Conservation (phyloP, 2,797 vertebrate genomes). For the Gymnothorax javanicus region DNA sequence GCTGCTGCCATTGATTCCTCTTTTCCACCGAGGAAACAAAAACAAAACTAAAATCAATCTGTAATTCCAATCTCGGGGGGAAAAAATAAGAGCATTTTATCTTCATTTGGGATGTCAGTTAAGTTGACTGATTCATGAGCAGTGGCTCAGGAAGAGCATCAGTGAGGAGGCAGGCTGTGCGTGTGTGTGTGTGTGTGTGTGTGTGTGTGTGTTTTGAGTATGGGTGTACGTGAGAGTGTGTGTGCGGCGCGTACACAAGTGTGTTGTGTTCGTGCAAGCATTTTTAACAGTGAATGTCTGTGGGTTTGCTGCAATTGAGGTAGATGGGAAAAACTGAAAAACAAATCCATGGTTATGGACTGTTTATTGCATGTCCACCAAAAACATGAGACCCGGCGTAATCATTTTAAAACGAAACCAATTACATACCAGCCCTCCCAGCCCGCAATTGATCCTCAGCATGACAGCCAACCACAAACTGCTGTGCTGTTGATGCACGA, state of each 20-base stretch:
- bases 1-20: slow-evolving; percentile 23
- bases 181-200: slow-evolving; percentile 2
- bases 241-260: neutral
- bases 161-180: slow-evolving; percentile 23
- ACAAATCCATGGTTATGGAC: neutral
- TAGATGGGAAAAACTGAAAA: neutral
- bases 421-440: slow-evolving; percentile 24
- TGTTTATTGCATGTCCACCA: neutral
- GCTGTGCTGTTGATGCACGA: neutral
- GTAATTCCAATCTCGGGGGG: slow-evolving; percentile 25
- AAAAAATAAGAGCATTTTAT: slow-evolving; percentile 30
- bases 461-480: slow-evolving; percentile 32
- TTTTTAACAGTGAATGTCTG: neutral
- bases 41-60: slow-evolving; percentile 23
- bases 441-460: slow-evolving; percentile 25
- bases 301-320: neutral
- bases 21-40: slow-evolving; percentile 20
- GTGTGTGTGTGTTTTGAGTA: neutral
- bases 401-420: slow-evolving; percentile 37
- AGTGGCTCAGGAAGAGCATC: slow-evolving; percentile 8
- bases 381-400: slow-evolving; percentile 15
- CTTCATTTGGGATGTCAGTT: slow-evolving; percentile 32
- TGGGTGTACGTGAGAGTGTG: neutral
- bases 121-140: neutral
- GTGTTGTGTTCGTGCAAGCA: neutral